Percentiles rank a stretch among this genome's conserved stretches.
phyloP scores from a whole-genome alignment of 2,888 invertebrate genomes.

The Hydraecia micacea region DNA sequence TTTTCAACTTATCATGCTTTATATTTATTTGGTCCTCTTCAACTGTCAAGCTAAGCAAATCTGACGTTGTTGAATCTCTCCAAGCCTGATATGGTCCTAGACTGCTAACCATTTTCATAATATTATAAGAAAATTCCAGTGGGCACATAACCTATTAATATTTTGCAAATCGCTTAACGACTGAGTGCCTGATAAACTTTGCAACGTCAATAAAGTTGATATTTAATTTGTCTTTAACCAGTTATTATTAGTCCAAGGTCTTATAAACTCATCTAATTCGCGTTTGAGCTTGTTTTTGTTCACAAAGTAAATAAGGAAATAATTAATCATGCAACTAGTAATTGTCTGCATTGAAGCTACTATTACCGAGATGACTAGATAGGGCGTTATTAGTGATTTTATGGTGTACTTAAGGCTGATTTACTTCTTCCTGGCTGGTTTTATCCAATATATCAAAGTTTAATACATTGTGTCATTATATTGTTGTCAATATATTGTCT shows the following conservation, averaged over 20 bases:
- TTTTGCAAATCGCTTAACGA: constrained; percentile 26
- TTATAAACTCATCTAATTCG: constrained; percentile 61
- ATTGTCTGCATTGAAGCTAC: constrained; percentile 65
- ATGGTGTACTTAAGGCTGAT: constrained; percentile 67
- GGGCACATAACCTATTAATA: neutral
- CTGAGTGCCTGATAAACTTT: constrained; percentile 29
- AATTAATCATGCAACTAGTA: constrained; percentile 67
- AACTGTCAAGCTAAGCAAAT: neutral
- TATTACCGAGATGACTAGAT: constrained; percentile 63
- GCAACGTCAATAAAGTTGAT: constrained; percentile 51
- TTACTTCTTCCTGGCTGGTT: constrained; percentile 65
- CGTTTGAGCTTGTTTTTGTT: constrained; percentile 65
- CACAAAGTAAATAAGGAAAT: constrained; percentile 68
- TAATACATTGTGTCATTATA: constrained; percentile 57
- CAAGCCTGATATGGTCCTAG: neutral
- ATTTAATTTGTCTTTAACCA: constrained; percentile 64
- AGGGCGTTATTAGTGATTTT: constrained; percentile 66
- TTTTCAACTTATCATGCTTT: neutral
- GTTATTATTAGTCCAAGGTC: constrained; percentile 61
- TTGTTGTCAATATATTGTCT: constrained; percentile 59
- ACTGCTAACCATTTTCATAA: neutral
- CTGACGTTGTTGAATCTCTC: neutral
- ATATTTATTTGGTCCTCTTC: neutral
- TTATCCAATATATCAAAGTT: constrained; percentile 57
- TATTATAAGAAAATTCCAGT: neutral